Evolutionary conservation across 2,797 vertebrate species (phyloP).

Genomic region (Acipenser transmontanus): DNA sequence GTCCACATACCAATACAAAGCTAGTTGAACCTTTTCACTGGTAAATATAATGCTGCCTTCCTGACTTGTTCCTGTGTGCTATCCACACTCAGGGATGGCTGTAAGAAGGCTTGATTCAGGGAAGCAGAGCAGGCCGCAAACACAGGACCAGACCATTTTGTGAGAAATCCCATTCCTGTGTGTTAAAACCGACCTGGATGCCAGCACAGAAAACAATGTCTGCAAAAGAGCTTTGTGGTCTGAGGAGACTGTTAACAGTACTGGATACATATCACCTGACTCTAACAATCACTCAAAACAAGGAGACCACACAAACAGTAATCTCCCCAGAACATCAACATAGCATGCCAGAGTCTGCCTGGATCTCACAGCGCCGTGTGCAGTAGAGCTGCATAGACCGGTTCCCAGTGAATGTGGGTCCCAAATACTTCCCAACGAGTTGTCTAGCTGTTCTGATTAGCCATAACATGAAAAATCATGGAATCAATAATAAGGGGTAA

Average conservation of each 20-base stretch:
- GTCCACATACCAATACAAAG: too few relatives aligned
- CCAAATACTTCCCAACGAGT: too few relatives aligned
- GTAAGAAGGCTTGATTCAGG: too few relatives aligned
- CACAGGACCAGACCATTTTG: neutral
- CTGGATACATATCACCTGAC: neutral
- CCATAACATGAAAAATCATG: too few relatives aligned
- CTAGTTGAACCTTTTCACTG: too few relatives aligned
- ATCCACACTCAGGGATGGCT: too few relatives aligned
- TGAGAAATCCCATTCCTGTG: neutral
- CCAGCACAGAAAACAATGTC: constrained; percentile 1
- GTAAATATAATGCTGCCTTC: too few relatives aligned
- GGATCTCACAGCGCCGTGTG: too few relatives aligned
- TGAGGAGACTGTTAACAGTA: neutral
- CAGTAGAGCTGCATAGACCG: neutral
- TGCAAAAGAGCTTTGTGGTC: constrained; percentile 2
- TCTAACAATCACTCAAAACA: neutral
- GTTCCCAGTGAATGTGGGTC: neutral
- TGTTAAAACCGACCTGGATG: neutral
- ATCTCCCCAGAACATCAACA: neutral
- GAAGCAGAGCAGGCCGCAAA: neutral
- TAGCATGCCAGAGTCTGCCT: neutral
- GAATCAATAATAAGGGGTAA: too few relatives aligned
- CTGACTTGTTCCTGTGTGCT: too few relatives aligned
- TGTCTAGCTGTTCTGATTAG: too few relatives aligned
- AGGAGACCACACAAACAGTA: neutral